Base-by-base conservation (phyloP, 2,113 vertebrate genomes). In the Podiceps cristatus region DNA sequence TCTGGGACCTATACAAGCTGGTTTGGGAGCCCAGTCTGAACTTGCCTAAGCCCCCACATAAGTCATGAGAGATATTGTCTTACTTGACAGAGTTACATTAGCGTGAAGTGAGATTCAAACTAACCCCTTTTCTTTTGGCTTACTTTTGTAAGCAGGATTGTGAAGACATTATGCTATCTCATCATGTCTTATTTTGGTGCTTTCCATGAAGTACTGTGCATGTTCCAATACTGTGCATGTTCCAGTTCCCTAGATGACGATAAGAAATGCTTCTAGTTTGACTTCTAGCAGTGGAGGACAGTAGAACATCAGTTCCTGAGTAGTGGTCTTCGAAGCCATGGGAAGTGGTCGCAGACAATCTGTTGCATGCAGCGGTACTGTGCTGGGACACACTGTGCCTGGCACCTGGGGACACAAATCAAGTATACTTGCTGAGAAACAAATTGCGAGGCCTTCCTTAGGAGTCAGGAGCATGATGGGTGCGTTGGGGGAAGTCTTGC, bases 201-300 rank as follows among this genome's bases (percentile, higher is more conserved):
- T 69, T 90, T 62, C 40, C 8, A 1, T 18, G 22, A 69, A 63
- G 53, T 52, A 5, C 25, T n/a, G 10, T n/a, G 18, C 10, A 3
- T 28, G 45, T 40, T 69, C 50, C 40, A 27, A 0, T n/a, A n/a
- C n/a, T n/a, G n/a, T n/a, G n/a, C n/a, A n/a, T n/a, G n/a, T n/a
- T n/a, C n/a, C n/a, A n/a, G n/a, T 49, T 62, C 27, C 56, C 67
- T 62, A 11, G 25, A 25, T 31, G 71, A 63, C 0, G 0, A 9
- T 74, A 10, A 11, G 16, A 49, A 68, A 42, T 82, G 69, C 49
- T 49, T 81, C 52, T 72, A 7, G 23, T 76, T 52, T 68, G 79
- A 29, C 23, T 73, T 73, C 28, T 12, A n/a, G 24, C 47, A 27
- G 13, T 2, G 45, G 60, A 68, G 52, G 18, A 13, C 50, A 69